These are phyloP conservation scores for Dendrolimus pini DNA, from an alignment of 2,888 invertebrate species.

Conservation along the genomic window DNA sequence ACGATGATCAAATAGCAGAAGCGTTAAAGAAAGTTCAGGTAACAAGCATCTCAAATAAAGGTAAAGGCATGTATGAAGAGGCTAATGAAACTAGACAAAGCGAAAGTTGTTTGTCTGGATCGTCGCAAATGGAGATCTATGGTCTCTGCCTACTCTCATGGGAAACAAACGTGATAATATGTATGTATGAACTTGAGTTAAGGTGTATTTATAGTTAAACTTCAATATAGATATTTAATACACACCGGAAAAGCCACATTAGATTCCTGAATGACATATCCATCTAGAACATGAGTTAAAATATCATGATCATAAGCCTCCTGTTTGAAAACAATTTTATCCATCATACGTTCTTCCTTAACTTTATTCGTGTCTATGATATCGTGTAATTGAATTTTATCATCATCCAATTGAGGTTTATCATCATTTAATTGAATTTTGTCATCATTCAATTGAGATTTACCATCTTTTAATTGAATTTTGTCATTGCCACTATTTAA, in stretches of 20 bases:
- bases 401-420: constrained; percentile 4
- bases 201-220: too few relatives aligned
- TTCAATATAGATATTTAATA: constrained; percentile 11
- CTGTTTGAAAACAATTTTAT: constrained; percentile 10
- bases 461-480: constrained; percentile 1
- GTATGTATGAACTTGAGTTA: too few relatives aligned
- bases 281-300: constrained; percentile 61
- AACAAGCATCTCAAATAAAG: too few relatives aligned
- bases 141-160: too few relatives aligned
- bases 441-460: constrained; percentile 5
- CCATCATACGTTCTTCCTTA: constrained; percentile 13
- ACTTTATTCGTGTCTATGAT: constrained; percentile 6
- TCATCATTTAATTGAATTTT: too few relatives aligned
- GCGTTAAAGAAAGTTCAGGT: too few relatives aligned
- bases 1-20: too few relatives aligned
- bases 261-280: constrained; percentile 66
- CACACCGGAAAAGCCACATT: constrained; percentile 66
- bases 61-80: too few relatives aligned
- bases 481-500: not conserved
- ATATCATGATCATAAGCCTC: constrained; percentile 11
- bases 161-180: too few relatives aligned
- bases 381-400: not conserved
- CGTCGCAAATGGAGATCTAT: too few relatives aligned
- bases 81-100: too few relatives aligned
- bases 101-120: too few relatives aligned